These are phyloP conservation scores for Nannobrachium achirus DNA, from an alignment of 2,113 vertebrate species.

Conservation along the genomic window DNA sequence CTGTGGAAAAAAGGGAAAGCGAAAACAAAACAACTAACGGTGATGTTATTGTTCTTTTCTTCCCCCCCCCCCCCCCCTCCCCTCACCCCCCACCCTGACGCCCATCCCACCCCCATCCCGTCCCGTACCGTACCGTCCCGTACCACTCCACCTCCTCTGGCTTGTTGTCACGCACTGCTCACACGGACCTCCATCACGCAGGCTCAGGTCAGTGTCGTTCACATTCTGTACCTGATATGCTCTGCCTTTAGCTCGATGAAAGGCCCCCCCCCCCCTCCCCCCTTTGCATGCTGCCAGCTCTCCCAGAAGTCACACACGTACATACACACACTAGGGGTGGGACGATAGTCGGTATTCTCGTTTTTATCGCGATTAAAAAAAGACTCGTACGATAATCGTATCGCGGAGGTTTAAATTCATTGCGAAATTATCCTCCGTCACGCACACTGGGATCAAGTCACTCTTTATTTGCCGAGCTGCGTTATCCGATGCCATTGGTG, in stretches of 20 bases:
- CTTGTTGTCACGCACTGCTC: slow-evolving; percentile 93
- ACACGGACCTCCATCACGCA: slow-evolving; percentile 93
- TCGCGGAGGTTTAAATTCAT: too few species aligned
- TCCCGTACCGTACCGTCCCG: too few species aligned
- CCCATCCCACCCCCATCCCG: slow-evolving; percentile 53
- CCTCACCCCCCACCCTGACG: too few species aligned
- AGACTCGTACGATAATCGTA: too few species aligned
- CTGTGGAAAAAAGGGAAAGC: slow-evolving; percentile 48
- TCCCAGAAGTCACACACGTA: slow-evolving; percentile 11
- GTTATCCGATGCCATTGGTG: too few species aligned
- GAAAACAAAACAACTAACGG: slow-evolving; percentile 86
- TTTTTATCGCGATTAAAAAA: too few species aligned
- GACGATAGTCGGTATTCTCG: too few species aligned
- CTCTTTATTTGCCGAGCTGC: too few species aligned
- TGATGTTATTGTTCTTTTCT: slow-evolving; percentile 91
- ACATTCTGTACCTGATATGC: slow-evolving; percentile 77
- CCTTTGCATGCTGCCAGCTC: slow-evolving; percentile 64
- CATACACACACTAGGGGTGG: slow-evolving; percentile 23
- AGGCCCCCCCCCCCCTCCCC: slow-evolving; percentile 56
- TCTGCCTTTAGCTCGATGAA: slow-evolving; percentile 70
- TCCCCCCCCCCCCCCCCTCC: too few species aligned
- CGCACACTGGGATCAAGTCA: too few species aligned
- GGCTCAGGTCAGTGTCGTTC: slow-evolving; percentile 96
- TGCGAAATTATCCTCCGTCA: too few species aligned
- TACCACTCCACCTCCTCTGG: slow-evolving; percentile 84